Evolutionary conservation across 1,140 invertebrate species (phyloP), one percentile per base, ranked within the genome.

Genomic region (Euglossa dilemma): DNA sequence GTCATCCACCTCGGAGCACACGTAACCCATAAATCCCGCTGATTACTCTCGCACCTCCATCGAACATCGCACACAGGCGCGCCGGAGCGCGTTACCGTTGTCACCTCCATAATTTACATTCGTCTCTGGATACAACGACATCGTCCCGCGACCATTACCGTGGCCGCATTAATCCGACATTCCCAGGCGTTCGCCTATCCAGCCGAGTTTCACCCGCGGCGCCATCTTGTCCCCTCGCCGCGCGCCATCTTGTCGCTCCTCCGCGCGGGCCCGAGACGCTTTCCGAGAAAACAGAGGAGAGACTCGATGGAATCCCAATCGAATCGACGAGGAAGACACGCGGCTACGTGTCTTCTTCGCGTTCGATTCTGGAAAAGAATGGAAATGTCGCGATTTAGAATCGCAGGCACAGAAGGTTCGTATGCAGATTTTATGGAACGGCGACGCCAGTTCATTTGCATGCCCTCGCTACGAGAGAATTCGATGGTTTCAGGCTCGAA

Each of bases 21-120:
- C 69, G 75, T 77, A 71, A 71, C 61, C 82, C 70, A 70, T 66
- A 70, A 66, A 63, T 47, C 52, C 64, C n/a, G 25, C n/a, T 50
- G 77, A 85, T 77, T 77, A 71, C 71, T 69, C 57, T 61, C 36
- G 20, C 64, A 36, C 52, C 23, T 28, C n/a, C 57, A 14, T 66
- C 52, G 43, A 28, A 63, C 52, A 69, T 56, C 36, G 25, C 11
- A 7, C 63, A 28, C n/a, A 57, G 25, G n/a, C 72, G 47, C 45
- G 69, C 52, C 18, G 3, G 56, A 36, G 47, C 36, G 57, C 57
- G 36, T 43, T 57, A 56, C 57, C 66, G 47, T n/a, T 71, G 66
- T 67, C 81, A n/a, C 6, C 16, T 73, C 70, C 83, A 69, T 70
- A 47, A 87, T 80, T 73, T 77, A 77, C 76, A 67, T 61, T 75